Conservation (phyloP, 2,113 vertebrate genomes). For the Bucco capensis region DNA sequence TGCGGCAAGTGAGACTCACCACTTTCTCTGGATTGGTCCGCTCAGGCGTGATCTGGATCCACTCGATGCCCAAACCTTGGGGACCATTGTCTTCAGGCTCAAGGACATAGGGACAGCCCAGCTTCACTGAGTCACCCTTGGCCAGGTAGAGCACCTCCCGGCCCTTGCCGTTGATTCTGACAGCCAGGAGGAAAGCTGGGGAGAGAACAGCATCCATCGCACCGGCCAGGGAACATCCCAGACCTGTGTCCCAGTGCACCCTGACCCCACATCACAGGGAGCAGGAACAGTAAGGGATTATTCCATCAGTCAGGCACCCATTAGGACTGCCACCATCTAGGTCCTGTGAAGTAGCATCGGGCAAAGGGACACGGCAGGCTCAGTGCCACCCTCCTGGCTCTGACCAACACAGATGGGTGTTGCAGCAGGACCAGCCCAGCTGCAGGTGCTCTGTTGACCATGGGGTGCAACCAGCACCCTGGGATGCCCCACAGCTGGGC, state of each 20-base stretch:
- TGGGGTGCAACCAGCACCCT: background rate
- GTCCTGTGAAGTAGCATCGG: fast-evolving
- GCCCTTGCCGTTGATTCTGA: conserved; percentile 67
- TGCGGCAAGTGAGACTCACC: conserved; percentile 6
- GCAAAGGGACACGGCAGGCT: background rate
- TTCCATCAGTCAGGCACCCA: background rate
- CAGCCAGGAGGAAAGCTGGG: conserved; percentile 62
- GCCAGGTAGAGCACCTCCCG: conserved; percentile 79
- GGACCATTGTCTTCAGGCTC: conserved; percentile 76
- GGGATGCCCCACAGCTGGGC: background rate
- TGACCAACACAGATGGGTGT: background rate
- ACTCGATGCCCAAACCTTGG: conserved; percentile 81
- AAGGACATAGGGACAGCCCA: conserved; percentile 82
- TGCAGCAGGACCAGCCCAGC: background rate
- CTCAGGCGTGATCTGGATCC: conserved; percentile 83
- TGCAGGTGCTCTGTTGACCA: background rate
- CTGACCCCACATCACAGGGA: background rate
- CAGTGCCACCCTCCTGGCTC: background rate
- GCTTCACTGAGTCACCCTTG: conserved; percentile 69
- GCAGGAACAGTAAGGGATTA: background rate
- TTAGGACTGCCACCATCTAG: background rate
- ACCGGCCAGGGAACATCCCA: background rate
- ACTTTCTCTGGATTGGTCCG: conserved; percentile 77
- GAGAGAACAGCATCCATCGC: background rate
- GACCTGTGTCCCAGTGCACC: background rate